Base-by-base conservation (phyloP, 2,113 vertebrate species). In the Hyla sarda region DNA sequence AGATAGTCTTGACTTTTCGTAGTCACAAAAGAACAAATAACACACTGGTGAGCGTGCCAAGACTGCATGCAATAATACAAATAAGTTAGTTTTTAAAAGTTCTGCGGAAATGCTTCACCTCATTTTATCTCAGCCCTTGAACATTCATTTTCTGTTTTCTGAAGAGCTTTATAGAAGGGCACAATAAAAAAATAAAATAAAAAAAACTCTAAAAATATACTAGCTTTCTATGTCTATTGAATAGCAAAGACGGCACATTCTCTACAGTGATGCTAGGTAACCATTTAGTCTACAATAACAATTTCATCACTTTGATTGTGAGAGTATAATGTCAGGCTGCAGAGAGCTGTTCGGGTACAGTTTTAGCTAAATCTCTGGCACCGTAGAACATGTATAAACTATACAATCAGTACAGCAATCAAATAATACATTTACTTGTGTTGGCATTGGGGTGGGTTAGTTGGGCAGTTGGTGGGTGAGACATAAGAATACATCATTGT, bases 181-280 rank as follows among this genome's bases (percentile, higher is more conserved):
- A 30, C 2, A 45, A 71, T 67, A 34, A 54, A 69, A 54, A 37
- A 34, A 54, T 17, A 72, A 12, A 34, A 54, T 52, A 54, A 37
- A 34, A 54, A n/a, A 72, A 12, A 5, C 2, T 69, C 47, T 52
- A 72, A 71, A 82, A 71, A 82, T n/a, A 69, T 47, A 32, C 30
- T 30, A 12, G 50, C 21, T 2, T 82, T 69, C 3, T 25, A 65
- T 82, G 62, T 28, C 48, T 77, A 54, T 32, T 78, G 48, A 78
- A 56, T 23, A 19, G 50, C 16, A 23, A 17, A 56, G 48, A 56
- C 48, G n/a, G 28, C 30, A 54, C 19, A 32, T 56, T 78, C 47
- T 50, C 23, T 52, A 52, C 48, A 48, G 28, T 77, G 74, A 32
- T 77, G 74, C 79, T 81, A 82, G 56, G 79, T 45, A 82, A 67